These are phyloP conservation scores for Neosilurus hyrtlii DNA, from an alignment of 2,797 vertebrate genomes.

Conservation along the genomic window DNA sequence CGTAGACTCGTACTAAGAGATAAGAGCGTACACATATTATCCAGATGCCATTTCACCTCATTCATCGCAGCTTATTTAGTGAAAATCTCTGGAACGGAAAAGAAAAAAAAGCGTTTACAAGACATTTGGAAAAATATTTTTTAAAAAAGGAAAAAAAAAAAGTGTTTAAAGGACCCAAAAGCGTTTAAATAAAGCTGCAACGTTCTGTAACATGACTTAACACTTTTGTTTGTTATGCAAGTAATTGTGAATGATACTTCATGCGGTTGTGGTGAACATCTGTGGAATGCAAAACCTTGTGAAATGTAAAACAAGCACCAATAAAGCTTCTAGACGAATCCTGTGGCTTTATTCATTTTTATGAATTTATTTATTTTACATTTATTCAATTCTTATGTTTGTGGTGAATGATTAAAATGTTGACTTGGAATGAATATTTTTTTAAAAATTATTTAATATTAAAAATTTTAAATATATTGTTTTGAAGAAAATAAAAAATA, in stretches of 20 bases:
- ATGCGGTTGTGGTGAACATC: conserved; percentile 84
- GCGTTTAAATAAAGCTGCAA: conserved; percentile 75
- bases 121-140: conserved; percentile 68
- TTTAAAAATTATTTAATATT: too few species aligned
- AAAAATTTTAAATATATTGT: too few species aligned
- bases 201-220: conserved; percentile 78
- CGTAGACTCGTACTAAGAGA: conserved; percentile 71
- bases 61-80: conserved; percentile 77
- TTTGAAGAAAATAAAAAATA: too few species aligned
- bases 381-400: not conserved
- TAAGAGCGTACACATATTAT: conserved; percentile 60
- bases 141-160: conserved; percentile 4
- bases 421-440: not conserved
- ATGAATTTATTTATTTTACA: not conserved
- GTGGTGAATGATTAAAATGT: not conserved
- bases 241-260: conserved; percentile 84
- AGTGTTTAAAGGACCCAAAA: conserved; percentile 76
- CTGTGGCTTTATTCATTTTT: too few species aligned
- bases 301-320: conserved; percentile 91
- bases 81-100: conserved; percentile 65
- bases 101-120: conserved; percentile 70
- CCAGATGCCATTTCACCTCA: conserved; percentile 69
- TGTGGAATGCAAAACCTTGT: conserved; percentile 93
- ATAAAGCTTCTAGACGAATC: conserved; percentile 95
- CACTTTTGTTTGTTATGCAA: conserved; percentile 86